These are phyloP conservation scores for Mesembrinibis cayennensis DNA, from an alignment of 2,113 vertebrate species.

Conservation along the genomic window DNA sequence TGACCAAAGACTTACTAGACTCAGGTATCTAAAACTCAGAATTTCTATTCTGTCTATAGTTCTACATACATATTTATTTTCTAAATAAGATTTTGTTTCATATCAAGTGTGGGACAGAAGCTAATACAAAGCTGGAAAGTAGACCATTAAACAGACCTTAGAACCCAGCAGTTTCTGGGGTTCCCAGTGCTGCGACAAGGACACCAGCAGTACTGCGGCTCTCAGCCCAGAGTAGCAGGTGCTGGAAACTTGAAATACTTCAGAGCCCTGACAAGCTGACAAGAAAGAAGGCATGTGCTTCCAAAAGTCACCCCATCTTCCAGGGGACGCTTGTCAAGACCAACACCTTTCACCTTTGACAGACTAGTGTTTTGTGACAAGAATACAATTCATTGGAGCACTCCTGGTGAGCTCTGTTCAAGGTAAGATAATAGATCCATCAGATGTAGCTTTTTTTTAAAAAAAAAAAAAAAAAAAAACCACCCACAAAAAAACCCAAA, in stretches of 20 bases:
- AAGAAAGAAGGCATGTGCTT: background rate
- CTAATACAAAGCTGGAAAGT: background rate
- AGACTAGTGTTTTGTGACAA: background rate
- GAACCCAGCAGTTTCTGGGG: background rate
- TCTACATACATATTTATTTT: background rate
- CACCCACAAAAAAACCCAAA: no score
- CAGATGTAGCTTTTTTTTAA: background rate
- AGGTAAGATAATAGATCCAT: background rate
- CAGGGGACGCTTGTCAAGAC: background rate
- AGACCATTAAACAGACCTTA: background rate
- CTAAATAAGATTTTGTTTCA: background rate
- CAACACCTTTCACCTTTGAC: background rate
- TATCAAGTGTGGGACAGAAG: background rate
- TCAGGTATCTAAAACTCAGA: background rate
- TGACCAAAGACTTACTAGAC: background rate
- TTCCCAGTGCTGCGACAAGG: background rate
- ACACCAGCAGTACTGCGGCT: accelerated
- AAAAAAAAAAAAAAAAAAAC: no score
- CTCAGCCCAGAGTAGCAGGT: background rate
- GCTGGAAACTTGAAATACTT: background rate
- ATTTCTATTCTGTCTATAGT: background rate
- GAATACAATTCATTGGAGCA: background rate
- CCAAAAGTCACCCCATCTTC: background rate
- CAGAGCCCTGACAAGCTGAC: background rate
- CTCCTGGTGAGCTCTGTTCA: background rate